These are phyloP conservation scores for Dreissena polymorpha DNA, from an alignment of 1,140 invertebrate genomes.

Conservation along the genomic window DNA sequence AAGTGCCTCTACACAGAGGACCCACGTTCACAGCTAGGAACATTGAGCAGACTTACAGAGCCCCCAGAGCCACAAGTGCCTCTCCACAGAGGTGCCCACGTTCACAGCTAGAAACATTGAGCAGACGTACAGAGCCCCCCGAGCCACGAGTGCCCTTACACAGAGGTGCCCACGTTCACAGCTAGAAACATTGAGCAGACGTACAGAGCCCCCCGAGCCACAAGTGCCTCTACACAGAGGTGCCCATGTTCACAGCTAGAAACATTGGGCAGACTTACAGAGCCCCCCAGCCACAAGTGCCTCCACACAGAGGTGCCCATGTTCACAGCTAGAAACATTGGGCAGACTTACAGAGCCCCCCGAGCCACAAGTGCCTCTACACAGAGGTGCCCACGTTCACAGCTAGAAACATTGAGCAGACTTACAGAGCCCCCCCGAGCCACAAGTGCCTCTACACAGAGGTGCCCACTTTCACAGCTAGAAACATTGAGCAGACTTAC, in stretches of 20 bases:
- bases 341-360: constrained; percentile 88
- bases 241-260: too few species aligned
- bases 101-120: neutral
- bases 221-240: constrained; percentile 90
- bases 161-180: too few species aligned
- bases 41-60: neutral
- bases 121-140: constrained; percentile 89
- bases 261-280: constrained; percentile 82
- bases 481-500: constrained; percentile 79
- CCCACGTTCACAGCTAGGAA: neutral
- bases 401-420: constrained; percentile 53
- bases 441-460: constrained; percentile 91
- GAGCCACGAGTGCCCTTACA: constrained; percentile 94
- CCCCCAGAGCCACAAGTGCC: too few species aligned
- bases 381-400: too few species aligned
- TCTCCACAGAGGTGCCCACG: too few species aligned
- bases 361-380: constrained; percentile 96
- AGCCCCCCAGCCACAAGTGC: constrained; percentile 95
- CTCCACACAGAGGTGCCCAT: constrained; percentile 84
- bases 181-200: constrained; percentile 69
- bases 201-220: constrained; percentile 93
- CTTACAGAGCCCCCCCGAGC: constrained; percentile 93
- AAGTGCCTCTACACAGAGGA: constrained; percentile 88
- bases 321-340: neutral
- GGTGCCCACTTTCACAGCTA: too few species aligned